Conservation (phyloP, 2,113 vertebrate species). For the Micronycteris hirsuta region DNA sequence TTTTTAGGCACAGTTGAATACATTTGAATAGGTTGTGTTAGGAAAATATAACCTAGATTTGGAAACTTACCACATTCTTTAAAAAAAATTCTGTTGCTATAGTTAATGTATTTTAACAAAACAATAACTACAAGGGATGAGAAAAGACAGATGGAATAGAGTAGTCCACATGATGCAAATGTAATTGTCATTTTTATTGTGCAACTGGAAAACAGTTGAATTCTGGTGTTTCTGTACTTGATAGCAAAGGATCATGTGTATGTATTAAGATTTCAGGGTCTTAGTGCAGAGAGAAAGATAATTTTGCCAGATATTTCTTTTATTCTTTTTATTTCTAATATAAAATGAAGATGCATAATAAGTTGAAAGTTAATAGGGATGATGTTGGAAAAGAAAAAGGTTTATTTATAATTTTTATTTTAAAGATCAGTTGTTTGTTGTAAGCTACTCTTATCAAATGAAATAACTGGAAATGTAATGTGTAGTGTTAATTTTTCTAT, state of each 20-base stretch:
- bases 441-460: not conserved
- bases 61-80: not conserved
- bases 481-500: not conserved
- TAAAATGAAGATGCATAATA: not conserved
- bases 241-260: not conserved
- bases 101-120: not conserved
- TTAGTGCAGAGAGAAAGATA: not conserved
- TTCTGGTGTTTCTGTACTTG: not conserved
- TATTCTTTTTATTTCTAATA: not conserved
- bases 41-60: not conserved
- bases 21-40: not conserved
- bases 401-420: not conserved
- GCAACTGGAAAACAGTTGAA: not conserved
- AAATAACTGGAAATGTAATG: not conserved
- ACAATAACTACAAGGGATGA: not conserved
- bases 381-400: not conserved
- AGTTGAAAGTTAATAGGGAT: not conserved
- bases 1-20: not conserved
- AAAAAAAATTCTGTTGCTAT: not conserved
- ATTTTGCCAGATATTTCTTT: not conserved
- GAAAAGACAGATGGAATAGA: not conserved
- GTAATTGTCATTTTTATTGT: not conserved
- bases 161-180: not conserved
- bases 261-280: not conserved
- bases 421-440: not conserved